A percentile compares a stretch with the other conserved stretches of the same genome.
Evolutionary conservation across 2,888 invertebrate species (phyloP).

Genomic region (Pyrrhosoma nymphula): DNA sequence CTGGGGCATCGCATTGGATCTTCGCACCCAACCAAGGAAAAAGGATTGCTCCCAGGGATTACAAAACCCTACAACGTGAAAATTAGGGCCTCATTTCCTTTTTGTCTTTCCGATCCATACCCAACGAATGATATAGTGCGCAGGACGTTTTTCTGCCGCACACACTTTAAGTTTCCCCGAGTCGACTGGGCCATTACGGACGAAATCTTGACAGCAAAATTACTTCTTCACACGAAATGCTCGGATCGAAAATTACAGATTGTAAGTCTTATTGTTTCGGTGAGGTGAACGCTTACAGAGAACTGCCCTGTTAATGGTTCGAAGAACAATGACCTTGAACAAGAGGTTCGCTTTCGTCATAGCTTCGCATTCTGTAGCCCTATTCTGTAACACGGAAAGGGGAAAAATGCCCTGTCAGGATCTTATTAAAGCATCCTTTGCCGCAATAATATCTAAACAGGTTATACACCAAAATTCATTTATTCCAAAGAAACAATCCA

Average conservation of each 20-base stretch:
- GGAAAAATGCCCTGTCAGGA: no score
- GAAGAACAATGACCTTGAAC: neutral
- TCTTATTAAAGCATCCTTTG: no score
- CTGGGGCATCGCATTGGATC: neutral
- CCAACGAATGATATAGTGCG: neutral
- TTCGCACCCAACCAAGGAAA: neutral
- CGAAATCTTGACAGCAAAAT: constrained; percentile 1
- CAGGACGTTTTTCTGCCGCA: no score
- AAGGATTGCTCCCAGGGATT: neutral
- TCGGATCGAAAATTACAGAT: neutral
- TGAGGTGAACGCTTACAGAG: neutral
- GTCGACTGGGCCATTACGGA: neutral
- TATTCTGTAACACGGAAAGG: no score
- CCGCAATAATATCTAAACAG: no score
- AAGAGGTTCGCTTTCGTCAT: neutral
- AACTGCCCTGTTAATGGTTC: neutral
- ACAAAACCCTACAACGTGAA: neutral
- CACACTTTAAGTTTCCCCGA: neutral
- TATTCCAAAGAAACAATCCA: no score
- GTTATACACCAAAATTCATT: no score
- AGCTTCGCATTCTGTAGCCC: neutral
- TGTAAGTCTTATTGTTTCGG: neutral
- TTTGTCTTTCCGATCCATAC: neutral
- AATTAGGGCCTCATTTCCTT: neutral
- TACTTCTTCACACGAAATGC: neutral